Evolutionary conservation across 2,113 vertebrate genomes (phyloP).

Genomic region (Benitochromis conjunctus): DNA sequence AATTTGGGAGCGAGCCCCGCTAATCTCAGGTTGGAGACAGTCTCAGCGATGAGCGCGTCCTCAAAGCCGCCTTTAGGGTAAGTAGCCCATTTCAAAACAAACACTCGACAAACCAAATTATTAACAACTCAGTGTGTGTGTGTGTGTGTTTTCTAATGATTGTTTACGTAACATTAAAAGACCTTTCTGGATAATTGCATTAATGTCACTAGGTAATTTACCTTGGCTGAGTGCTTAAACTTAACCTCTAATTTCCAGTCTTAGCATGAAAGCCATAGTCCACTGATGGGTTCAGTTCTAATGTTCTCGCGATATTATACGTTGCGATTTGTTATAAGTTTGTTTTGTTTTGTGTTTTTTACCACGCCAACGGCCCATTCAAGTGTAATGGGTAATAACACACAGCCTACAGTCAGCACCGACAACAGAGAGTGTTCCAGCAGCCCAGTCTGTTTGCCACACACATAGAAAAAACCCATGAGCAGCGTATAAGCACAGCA

Average conservation of each 20-base stretch:
- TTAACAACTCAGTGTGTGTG: background rate
- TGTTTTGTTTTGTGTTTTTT: background rate
- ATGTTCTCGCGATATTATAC: background rate
- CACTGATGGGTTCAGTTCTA: background rate
- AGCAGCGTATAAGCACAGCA: background rate
- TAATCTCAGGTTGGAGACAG: background rate
- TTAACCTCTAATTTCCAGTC: background rate
- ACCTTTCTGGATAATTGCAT: background rate
- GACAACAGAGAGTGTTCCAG: slow-evolving; percentile 47
- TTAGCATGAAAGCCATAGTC: background rate
- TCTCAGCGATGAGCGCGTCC: slow-evolving; percentile 45
- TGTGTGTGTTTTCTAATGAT: background rate
- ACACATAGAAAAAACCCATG: background rate
- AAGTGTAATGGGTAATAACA: background rate
- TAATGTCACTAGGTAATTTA: background rate
- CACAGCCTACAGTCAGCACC: background rate
- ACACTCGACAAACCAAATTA: background rate
- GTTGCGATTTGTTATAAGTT: background rate
- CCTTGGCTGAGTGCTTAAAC: background rate
- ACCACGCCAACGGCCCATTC: background rate
- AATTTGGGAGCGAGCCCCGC: background rate
- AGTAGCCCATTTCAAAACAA: slow-evolving; percentile 4
- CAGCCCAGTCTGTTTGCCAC: background rate
- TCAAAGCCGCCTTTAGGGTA: slow-evolving; percentile 68
- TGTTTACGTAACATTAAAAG: background rate